Evolutionary conservation across 2,888 invertebrate species (phyloP).

Genomic region (Nomada hirtipes): DNA sequence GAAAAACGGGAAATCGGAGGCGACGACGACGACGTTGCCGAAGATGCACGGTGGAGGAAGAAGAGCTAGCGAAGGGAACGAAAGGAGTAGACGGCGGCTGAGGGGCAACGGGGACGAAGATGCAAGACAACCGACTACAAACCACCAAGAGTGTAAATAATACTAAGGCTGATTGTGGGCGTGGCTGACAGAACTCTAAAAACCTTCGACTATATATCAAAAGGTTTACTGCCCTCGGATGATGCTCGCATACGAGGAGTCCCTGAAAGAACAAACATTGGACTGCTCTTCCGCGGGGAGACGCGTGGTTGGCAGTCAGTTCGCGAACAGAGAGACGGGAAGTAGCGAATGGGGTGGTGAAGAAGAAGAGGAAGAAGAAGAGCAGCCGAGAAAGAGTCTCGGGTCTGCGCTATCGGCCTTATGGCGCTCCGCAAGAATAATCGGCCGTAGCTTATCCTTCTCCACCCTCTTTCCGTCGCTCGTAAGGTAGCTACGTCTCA

Average conservation of each 20-base stretch:
- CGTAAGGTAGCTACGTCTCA: constrained; percentile 43
- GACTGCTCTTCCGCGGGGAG: constrained; percentile 60
- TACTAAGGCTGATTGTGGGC: constrained; percentile 84
- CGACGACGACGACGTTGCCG: constrained; percentile 31
- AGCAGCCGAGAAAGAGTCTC: constrained; percentile 4
- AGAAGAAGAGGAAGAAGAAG: constrained; percentile 41
- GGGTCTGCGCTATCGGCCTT: constrained; percentile 71
- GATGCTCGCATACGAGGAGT: constrained; percentile 76
- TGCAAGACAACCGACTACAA: constrained; percentile 66
- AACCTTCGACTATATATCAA: constrained; percentile 84
- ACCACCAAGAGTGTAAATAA: constrained; percentile 83
- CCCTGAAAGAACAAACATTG: constrained; percentile 79
- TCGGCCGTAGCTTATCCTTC: constrained; percentile 72
- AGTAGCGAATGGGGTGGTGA: background rate
- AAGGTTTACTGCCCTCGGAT: constrained; percentile 83
- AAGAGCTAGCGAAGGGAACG: constrained; percentile 28
- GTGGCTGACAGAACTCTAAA: constrained; percentile 85
- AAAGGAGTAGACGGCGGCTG: constrained; percentile 41
- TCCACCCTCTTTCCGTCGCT: constrained; percentile 3
- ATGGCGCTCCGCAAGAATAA: constrained; percentile 69
- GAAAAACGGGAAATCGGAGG: constrained; percentile 1
- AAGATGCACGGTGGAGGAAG: constrained; percentile 26
- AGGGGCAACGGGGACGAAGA: constrained; percentile 45
- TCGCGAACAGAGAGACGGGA: constrained; percentile 45
- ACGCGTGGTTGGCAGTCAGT: constrained; percentile 43